Percentiles rank a stretch among this genome's conserved stretches.
Evolutionary conservation across 2,113 vertebrate genomes (phyloP).

Genomic region (Sus scrofa): DNA sequence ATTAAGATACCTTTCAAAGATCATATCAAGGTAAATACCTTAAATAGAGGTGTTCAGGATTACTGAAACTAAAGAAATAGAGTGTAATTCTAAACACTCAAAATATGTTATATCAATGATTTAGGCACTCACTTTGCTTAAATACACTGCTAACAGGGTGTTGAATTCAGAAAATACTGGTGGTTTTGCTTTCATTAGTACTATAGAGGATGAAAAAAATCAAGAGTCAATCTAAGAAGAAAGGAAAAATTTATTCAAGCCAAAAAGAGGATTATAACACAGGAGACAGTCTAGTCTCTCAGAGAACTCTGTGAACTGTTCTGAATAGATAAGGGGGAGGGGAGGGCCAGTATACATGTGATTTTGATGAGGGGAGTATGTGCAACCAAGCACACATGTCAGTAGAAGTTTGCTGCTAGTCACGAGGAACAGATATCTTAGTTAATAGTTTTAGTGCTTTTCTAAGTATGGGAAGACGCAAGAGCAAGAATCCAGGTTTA

Average conservation of each 20-base stretch:
- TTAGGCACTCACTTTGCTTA: too few species aligned
- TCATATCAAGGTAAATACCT: neutral
- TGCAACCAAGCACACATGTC: neutral
- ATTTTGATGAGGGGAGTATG: neutral
- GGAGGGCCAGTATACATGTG: neutral
- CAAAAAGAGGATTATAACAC: too few species aligned
- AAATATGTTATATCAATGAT: too few species aligned
- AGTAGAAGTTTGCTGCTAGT: neutral
- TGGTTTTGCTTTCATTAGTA: too few species aligned
- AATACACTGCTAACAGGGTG: too few species aligned
- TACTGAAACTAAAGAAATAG: neutral
- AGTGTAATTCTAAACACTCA: too few species aligned
- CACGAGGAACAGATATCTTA: neutral
- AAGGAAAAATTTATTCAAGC: too few species aligned
- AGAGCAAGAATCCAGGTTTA: neutral
- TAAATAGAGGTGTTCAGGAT: neutral
- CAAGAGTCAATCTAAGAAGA: too few species aligned
- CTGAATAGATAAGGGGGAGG: neutral
- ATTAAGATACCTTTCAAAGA: conserved; percentile 5
- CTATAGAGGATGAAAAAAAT: too few species aligned
- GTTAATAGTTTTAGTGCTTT: neutral
- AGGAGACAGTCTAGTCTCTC: too few species aligned
- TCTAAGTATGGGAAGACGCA: neutral
- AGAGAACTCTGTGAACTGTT: neutral
- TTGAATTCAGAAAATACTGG: too few species aligned